A percentile compares a stretch with the other conserved stretches of the same genome.
These are phyloP conservation scores for Ladona fulva DNA, from an alignment of 1,140 invertebrate species.

Conservation along the genomic window DNA sequence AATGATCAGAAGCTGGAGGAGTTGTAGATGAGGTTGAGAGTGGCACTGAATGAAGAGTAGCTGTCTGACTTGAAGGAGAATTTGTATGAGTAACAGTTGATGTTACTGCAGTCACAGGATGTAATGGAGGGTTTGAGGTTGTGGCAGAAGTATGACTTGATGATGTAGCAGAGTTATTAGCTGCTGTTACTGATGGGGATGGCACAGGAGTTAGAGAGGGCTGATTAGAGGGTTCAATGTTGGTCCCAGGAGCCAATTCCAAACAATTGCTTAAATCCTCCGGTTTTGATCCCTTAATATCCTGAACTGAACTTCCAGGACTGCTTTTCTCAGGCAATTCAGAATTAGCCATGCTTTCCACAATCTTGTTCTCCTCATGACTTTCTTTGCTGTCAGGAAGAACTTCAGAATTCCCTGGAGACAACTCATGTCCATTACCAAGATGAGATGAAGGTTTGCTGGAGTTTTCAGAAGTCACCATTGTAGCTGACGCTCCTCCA, in stretches of 20 bases:
- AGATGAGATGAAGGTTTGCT: not conserved
- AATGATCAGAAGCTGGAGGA: not conserved
- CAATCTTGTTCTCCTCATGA: not conserved
- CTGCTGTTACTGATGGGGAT: too few relatives aligned
- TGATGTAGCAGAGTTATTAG: too few relatives aligned
- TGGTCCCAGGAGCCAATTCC: not conserved
- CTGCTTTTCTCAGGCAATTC: not conserved
- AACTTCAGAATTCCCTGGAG: not conserved
- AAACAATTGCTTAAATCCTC: not conserved
- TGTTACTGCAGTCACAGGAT: not conserved
- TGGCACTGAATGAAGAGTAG: not conserved
- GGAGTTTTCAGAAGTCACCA: not conserved
- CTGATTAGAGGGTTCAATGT: not conserved
- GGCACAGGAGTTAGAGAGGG: not conserved
- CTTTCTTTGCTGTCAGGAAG: not conserved
- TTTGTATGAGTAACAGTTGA: not conserved
- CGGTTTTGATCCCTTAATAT: not conserved
- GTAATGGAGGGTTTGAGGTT: not conserved
- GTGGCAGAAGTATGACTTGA: not conserved
- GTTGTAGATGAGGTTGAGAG: not conserved
- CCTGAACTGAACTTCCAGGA: not conserved
- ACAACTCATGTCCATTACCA: not conserved
- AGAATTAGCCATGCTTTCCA: not conserved
- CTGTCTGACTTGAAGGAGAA: not conserved
- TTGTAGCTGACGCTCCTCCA: not conserved